A percentile compares a stretch with the other conserved stretches of the same genome.
phyloP scores from a whole-genome alignment of 2,888 invertebrate genomes.

The Hydraecia micacea region DNA sequence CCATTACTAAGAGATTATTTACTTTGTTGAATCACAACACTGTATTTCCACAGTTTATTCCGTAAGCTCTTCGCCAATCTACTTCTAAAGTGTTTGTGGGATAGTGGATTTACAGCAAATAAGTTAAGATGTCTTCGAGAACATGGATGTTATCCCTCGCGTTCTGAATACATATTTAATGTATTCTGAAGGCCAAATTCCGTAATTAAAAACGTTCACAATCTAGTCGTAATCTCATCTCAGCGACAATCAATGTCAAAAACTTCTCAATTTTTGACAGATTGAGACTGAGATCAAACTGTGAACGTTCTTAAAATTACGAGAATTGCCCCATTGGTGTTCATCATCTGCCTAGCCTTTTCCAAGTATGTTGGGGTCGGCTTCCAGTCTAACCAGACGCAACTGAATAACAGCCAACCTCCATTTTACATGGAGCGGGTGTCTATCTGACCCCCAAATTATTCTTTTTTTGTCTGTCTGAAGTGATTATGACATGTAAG shows the following conservation, averaged over 20 bases:
- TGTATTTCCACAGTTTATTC: conserved; percentile 64
- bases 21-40: conserved; percentile 64
- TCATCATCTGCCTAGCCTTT: not conserved
- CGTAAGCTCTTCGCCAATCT: conserved; percentile 61
- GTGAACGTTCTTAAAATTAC: too few relatives aligned
- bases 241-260: too few relatives aligned
- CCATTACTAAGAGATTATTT: conserved; percentile 69
- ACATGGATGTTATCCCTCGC: not conserved
- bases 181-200: not conserved
- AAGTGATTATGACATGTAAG: not conserved
- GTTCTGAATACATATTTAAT: not conserved
- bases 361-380: not conserved
- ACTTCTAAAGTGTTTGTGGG: conserved; percentile 61
- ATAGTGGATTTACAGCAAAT: conserved; percentile 24
- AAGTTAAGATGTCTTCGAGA: not conserved
- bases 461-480: not conserved
- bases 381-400: not conserved
- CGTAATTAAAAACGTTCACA: too few relatives aligned
- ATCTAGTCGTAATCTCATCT: too few relatives aligned
- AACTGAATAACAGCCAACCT: not conserved
- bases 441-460: not conserved
- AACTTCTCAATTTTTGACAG: too few relatives aligned
- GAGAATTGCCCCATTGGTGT: too few relatives aligned
- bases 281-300: too few relatives aligned
- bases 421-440: not conserved